Conservation (phyloP, 2,113 vertebrate species). For the Stegostoma tigrinum region DNA sequence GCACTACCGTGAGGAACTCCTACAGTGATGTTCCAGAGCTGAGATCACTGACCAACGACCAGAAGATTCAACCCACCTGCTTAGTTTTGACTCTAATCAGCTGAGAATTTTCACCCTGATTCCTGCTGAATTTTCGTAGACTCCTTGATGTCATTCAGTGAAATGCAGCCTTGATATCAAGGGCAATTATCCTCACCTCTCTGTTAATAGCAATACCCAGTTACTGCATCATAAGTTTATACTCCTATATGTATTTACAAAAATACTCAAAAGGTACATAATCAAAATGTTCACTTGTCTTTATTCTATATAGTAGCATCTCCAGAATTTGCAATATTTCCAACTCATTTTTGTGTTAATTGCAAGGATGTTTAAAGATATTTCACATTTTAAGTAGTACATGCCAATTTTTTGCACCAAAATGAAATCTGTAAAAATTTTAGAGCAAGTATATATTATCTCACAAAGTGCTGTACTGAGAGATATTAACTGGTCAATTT, state of each 20-base stretch:
- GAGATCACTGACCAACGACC: too few species aligned
- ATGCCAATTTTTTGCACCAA: not conserved
- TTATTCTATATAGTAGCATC: not conserved
- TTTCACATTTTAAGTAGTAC: not conserved
- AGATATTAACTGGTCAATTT: not conserved
- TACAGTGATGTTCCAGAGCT: too few species aligned
- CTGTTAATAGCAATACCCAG: not conserved
- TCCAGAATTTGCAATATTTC: not conserved
- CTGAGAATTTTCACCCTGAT: too few species aligned
- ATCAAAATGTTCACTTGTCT: not conserved
- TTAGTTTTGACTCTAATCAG: too few species aligned
- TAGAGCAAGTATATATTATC: not conserved
- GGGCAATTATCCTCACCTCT: too few species aligned
- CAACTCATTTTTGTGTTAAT: not conserved
- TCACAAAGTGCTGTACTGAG: not conserved
- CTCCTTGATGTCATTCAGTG: too few species aligned
- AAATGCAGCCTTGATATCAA: too few species aligned
- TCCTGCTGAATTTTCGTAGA: too few species aligned
- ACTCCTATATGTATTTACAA: not conserved
- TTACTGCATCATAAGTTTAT: not conserved
- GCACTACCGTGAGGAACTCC: too few species aligned
- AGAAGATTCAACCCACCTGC: too few species aligned
- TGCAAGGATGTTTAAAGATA: not conserved
- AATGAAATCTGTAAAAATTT: not conserved
- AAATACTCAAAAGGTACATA: not conserved